Base-by-base conservation (phyloP, 1,140 invertebrate species). In the Plutomurus gul region DNA sequence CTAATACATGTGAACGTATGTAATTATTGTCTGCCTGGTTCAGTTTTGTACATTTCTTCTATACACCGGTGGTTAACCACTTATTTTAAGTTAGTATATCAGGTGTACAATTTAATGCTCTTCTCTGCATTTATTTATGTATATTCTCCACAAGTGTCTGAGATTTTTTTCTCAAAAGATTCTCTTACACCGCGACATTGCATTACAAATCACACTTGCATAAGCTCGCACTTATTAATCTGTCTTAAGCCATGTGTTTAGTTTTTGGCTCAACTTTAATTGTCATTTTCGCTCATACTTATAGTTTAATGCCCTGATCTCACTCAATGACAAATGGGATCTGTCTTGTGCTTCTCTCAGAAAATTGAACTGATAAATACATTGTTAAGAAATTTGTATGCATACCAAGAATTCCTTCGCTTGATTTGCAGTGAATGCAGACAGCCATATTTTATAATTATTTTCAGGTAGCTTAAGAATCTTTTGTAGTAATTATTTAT, bases 81-180 rank as follows among this genome's bases (percentile, higher is more conserved):
- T n/a, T n/a, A n/a, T n/a, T n/a, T n/a, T n/a, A 5, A 65, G 51
- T 25, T 30, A 60, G 25, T 60, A 60, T 4, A 56, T 25, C 16
- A 56, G 18, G 27, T 30, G 56, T 65, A 65, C 36, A 65, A 65
- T 65, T 65, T 65, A 65, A 65, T 65, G 56, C 56, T 65, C 27
- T 65, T 65, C 56, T 65, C 56, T 36, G 10, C 30, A 25, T 27
- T 65, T 65, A 65, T 65, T 65, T 65, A 65, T 65, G 56, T 27
- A 25, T 65, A 33, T 65, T 65, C 56, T 65, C 25, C 56, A 25
- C 56, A 27, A 65, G 56, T 33, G 56, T 65, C 56, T 30, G 27
- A 65, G 56, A 33, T 13, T 33, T 65, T 65, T 56, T 65, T 65
- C 27, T 13, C 27, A 33, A 65, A 65, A 65, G 27, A 11, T 33